Conservation (phyloP, 2,113 vertebrate species). For the Tychaedon coryphoeus region DNA sequence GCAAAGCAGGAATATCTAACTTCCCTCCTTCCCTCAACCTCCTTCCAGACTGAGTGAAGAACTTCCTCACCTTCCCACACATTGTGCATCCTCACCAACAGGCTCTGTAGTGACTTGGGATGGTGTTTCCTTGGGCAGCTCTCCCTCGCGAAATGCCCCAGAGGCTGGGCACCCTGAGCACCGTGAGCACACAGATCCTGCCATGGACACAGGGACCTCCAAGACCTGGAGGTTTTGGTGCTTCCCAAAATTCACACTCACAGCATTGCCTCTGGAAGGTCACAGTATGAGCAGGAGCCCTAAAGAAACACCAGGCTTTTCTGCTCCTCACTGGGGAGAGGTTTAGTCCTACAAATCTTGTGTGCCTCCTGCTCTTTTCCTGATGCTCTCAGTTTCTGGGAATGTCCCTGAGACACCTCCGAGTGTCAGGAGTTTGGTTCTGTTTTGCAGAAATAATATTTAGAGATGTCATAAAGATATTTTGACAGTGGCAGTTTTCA, state of each 20-base stretch:
- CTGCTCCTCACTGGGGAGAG: accelerated
- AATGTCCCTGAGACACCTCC: neutral
- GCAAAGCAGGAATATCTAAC: neutral
- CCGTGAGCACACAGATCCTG: neutral
- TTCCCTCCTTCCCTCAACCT: neutral
- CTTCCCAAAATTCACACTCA: neutral
- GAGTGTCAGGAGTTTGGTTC: neutral
- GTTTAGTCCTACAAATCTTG: neutral
- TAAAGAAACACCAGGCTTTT: accelerated
- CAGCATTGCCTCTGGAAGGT: neutral
- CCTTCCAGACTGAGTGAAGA: neutral
- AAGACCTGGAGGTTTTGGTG: neutral
- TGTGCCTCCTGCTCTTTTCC: neutral
- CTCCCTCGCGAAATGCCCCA: neutral
- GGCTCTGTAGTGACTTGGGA: neutral
- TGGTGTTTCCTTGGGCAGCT: neutral
- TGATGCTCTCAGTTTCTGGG: neutral
- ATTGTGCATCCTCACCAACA: accelerated
- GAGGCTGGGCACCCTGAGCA: neutral
- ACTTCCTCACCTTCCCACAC: neutral
- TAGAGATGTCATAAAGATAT: neutral
- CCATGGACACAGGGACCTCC: neutral
- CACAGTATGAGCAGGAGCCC: neutral
- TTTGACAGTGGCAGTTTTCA: neutral
- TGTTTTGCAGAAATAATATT: neutral